These are phyloP conservation scores for Odontocolon sp. DNA, from an alignment of 2,888 invertebrate species.

Conservation along the genomic window DNA sequence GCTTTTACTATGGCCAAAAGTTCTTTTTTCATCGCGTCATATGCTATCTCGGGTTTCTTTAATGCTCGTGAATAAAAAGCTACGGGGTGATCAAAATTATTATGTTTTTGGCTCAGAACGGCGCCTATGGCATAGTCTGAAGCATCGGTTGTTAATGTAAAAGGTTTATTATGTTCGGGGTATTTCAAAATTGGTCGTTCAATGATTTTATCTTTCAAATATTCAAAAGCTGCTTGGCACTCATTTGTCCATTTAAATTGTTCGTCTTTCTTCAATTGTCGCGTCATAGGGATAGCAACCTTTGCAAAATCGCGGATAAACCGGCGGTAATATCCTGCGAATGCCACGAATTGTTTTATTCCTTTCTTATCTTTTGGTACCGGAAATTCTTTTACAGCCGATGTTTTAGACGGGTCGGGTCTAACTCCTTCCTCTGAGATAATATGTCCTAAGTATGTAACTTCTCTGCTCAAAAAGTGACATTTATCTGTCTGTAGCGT, in stretches of 20 bases:
- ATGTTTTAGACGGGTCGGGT: conserved; percentile 35
- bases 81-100: conserved; percentile 68
- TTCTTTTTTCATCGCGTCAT: conserved; percentile 75
- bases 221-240: conserved; percentile 46
- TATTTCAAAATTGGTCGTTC: conserved; percentile 31
- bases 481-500: conserved; percentile 45
- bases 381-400: conserved; percentile 47
- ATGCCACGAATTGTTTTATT: conserved; percentile 40
- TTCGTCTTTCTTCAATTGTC: conserved; percentile 24
- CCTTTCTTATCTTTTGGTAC: conserved; percentile 40
- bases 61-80: conserved; percentile 71
- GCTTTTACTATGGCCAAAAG: conserved; percentile 40
- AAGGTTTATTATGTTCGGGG: conserved; percentile 35
- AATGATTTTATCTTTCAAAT: conserved; percentile 46
- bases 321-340: conserved; percentile 47
- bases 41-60: conserved; percentile 66
- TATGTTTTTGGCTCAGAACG: conserved; percentile 68
- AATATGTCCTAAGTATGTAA: conserved; percentile 50
- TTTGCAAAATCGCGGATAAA: conserved; percentile 45
- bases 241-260: conserved; percentile 43
- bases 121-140: conserved; percentile 59
- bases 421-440: conserved; percentile 47
- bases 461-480: conserved; percentile 41
- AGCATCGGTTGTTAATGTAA: conserved; percentile 53
- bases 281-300: conserved; percentile 30